Conservation (phyloP, 2,797 vertebrate species). For the Macroramphosus scolopax region DNA sequence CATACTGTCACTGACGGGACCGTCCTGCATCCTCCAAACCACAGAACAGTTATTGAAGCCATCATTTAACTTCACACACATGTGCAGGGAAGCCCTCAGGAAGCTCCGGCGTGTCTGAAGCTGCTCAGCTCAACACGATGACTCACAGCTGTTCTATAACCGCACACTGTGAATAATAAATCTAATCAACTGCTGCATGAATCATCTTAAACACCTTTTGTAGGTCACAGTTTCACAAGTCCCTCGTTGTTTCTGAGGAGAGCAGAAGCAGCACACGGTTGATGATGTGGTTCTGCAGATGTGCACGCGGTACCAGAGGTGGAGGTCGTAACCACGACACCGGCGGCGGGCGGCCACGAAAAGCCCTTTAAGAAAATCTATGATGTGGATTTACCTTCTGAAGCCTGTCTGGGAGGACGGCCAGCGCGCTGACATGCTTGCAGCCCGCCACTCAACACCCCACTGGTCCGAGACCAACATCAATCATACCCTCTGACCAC, state of each 20-base stretch:
- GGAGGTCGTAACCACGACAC: slow-evolving; percentile 2
- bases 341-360: slow-evolving; percentile 6
- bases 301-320: slow-evolving; percentile 21
- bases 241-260: neutral
- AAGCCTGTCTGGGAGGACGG: slow-evolving; percentile 30
- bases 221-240: neutral
- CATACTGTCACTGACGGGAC: neutral
- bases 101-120: neutral
- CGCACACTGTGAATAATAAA: neutral
- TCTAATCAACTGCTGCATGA: slow-evolving; percentile 4
- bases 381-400: slow-evolving; percentile 30
- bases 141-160: neutral
- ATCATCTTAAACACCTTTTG: neutral
- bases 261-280: too few relatives aligned
- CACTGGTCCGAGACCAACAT: neutral
- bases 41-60: too few relatives aligned
- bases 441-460: neutral
- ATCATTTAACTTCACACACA: too few relatives aligned
- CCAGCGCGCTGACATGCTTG: slow-evolving; percentile 28
- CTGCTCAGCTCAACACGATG: neutral
- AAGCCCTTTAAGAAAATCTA: slow-evolving; percentile 11
- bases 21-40: too few relatives aligned
- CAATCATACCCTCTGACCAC: slow-evolving; percentile 22
- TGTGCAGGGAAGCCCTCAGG: too few relatives aligned
- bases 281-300: neutral